Base-by-base conservation (phyloP, 2,888 invertebrate genomes). In the Rhopalosiphum nymphaeae region DNA sequence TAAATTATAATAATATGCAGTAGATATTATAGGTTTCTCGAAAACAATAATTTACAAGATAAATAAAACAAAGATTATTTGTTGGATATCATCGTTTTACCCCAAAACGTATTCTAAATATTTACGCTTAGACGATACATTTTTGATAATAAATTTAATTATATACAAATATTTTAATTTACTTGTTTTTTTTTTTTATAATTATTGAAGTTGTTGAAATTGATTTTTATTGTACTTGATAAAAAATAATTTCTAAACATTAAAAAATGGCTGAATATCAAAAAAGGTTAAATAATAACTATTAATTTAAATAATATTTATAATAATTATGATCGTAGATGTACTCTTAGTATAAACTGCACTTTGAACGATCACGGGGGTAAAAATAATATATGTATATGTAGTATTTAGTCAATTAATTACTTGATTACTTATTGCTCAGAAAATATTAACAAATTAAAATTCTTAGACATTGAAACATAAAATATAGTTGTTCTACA, bases 1-100 rank as follows among this genome's bases (percentile, higher is more conserved):
- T 67, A 67, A 67, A 5, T n/a, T 67, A 67, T n/a, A 67, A n/a
- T 67, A n/a, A 67, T 67, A 67, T n/a, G n/a, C n/a, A 16, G 7
- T n/a, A 67, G 67, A n/a, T n/a, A n/a, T 67, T 67, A 16, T n/a
- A n/a, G 67, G 16, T 67, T 67, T 67, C 16, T 16, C 13, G n/a
- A 67, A 67, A 67, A 67, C n/a, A 67, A 67, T 67, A 67, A n/a
- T 13, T n/a, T 67, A n/a, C 16, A 29, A 67, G 67, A 67, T 67
- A 67, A 67, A n/a, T 67, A 67, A n/a, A 67, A 67, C n/a, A 67
- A 67, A 67, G 67, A 67, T 67, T 67, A n/a, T n/a, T n/a, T n/a
- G n/a, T 13, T 16, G 67, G 67, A 67, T 67, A 21, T n/a, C 16
- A 21, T 67, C n/a, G 36, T 67, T 21, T n/a, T 67, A 67, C 16